These are phyloP conservation scores for Psilopsiagon aurifrons DNA, from an alignment of 2,113 vertebrate species.

Conservation along the genomic window DNA sequence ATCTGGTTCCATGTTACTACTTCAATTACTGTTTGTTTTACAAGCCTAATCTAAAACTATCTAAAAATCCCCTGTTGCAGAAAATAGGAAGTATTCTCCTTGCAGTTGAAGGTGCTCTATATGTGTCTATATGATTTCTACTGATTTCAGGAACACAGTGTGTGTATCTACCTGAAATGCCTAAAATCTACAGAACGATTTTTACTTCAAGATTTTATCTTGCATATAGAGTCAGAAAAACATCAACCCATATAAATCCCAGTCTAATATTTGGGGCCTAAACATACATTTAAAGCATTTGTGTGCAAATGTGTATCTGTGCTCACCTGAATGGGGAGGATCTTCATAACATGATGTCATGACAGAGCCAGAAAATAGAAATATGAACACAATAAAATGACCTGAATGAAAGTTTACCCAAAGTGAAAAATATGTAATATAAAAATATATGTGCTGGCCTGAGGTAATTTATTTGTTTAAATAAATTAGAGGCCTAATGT, in stretches of 20 bases:
- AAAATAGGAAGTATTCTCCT: neutral
- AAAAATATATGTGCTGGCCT: neutral
- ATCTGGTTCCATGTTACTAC: neutral
- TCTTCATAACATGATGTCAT: neutral
- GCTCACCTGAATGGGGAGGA: neutral
- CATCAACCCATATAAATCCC: neutral
- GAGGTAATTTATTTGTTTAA: neutral
- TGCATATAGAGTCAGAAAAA: neutral
- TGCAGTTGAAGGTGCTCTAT: neutral
- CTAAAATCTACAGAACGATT: neutral
- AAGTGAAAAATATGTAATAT: neutral
- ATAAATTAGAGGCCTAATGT: neutral
- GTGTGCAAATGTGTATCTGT: neutral
- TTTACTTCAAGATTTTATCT: neutral
- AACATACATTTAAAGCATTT: neutral
- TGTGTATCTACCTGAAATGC: neutral
- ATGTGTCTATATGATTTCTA: neutral
- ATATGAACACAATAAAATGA: neutral
- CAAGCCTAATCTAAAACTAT: neutral
- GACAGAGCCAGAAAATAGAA: neutral
- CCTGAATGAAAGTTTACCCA: neutral
- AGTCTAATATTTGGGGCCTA: neutral
- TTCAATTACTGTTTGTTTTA: neutral
- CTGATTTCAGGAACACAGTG: neutral
- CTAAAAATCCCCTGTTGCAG: neutral